These are phyloP conservation scores for Neodiprion fabricii DNA, from an alignment of 1,140 invertebrate genomes.

Conservation along the genomic window DNA sequence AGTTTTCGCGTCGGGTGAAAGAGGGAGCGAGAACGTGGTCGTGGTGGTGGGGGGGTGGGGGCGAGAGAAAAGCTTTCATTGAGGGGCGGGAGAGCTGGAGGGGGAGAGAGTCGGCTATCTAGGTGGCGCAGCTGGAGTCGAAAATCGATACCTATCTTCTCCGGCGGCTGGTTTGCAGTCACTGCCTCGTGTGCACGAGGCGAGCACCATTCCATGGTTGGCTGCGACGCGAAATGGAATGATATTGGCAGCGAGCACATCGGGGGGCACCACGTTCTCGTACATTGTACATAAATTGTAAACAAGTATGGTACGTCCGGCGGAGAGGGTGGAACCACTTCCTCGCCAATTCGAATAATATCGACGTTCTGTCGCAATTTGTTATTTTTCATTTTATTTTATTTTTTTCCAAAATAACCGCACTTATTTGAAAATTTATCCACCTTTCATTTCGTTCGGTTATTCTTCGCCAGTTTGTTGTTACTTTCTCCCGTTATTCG, in stretches of 20 bases:
- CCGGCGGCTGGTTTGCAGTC: constrained; percentile 52
- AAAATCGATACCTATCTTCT: constrained; percentile 61
- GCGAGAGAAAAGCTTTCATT: no score
- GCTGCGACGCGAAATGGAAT: constrained; percentile 41
- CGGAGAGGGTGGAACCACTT: no score
- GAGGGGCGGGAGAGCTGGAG: constrained; percentile 21
- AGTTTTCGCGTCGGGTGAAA: neutral
- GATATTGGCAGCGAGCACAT: constrained; percentile 35
- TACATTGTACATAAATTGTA: neutral
- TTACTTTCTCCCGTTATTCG: no score
- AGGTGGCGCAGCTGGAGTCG: constrained; percentile 40
- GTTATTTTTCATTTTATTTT: no score
- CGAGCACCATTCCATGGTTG: constrained; percentile 49
- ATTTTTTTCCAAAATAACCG: no score
- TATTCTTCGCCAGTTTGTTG: no score
- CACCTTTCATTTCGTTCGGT: no score
- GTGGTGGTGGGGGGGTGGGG: no score
- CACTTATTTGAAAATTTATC: no score
- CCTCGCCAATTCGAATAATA: constrained; percentile 5
- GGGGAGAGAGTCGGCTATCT: constrained; percentile 21
- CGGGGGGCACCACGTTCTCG: neutral
- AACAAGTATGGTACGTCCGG: neutral
- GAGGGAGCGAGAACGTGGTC: neutral
- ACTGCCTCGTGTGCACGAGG: constrained; percentile 55
- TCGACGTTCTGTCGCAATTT: neutral